phyloP scores from a whole-genome alignment of 2,888 invertebrate species.

The Drosophila kuntzei region DNA sequence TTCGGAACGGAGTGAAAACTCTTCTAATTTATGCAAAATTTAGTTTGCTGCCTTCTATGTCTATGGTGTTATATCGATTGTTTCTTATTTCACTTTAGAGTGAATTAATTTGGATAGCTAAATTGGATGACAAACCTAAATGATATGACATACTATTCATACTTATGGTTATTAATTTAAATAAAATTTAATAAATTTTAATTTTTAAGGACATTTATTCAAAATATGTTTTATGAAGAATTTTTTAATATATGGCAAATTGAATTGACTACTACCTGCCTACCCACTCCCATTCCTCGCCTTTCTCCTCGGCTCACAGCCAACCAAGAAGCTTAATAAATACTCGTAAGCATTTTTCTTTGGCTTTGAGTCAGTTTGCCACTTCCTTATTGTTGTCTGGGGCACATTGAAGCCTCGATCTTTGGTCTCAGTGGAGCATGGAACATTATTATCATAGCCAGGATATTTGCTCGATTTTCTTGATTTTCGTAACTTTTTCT shows the following conservation, averaged over 20 bases:
- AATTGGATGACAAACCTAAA: too few species aligned
- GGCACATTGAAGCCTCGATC: constrained; percentile 22
- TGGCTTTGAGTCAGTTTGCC: constrained; percentile 10
- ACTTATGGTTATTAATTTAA: too few species aligned
- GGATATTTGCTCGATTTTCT: constrained; percentile 9
- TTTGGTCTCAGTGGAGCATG: constrained; percentile 22
- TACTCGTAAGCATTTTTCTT: constrained; percentile 13
- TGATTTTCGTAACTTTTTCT: constrained; percentile 1
- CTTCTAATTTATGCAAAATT: not conserved
- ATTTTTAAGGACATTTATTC: not conserved
- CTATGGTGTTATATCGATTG: not conserved
- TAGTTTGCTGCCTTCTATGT: not conserved
- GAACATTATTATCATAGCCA: constrained; percentile 33
- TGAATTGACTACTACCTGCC: not conserved
- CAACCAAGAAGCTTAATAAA: constrained; percentile 1
- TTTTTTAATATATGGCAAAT: not conserved
- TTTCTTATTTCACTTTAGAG: not conserved
- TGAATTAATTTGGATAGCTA: too few species aligned
- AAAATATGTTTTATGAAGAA: not conserved
- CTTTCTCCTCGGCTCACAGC: not conserved
- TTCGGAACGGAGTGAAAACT: not conserved
- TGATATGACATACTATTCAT: too few species aligned
- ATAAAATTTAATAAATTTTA: too few species aligned
- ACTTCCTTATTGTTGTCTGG: constrained; percentile 9
- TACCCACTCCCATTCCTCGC: not conserved